Evolutionary conservation across 2,797 vertebrate species (phyloP).

Genomic region (Coluber constrictor): DNA sequence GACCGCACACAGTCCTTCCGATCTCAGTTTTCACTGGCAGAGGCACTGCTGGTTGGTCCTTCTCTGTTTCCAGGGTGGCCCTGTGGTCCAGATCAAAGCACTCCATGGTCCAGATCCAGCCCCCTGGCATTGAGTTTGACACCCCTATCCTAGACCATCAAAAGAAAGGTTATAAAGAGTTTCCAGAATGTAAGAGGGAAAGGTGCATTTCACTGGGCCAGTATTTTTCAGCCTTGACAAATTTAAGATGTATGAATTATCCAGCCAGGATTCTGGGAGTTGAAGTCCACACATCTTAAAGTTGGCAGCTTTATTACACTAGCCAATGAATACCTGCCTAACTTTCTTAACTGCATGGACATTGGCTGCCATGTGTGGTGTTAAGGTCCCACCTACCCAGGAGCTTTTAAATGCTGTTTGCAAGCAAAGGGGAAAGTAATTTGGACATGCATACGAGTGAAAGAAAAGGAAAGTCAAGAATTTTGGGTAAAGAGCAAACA

Average conservation of each 20-base stretch:
- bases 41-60: too few species aligned
- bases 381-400: neutral
- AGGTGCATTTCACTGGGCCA: neutral
- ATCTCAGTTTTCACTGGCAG: too few species aligned
- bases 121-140: too few species aligned
- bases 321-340: neutral
- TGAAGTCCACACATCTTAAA: neutral
- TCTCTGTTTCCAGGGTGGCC: too few species aligned
- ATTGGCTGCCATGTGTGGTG: neutral
- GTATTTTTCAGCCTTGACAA: neutral
- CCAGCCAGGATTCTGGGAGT: neutral
- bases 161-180: neutral
- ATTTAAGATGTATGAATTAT: neutral
- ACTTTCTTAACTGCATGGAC: accelerated
- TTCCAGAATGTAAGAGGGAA: neutral
- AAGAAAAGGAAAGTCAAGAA: neutral
- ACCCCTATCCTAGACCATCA: neutral
- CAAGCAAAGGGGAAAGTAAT: neutral
- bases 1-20: too few species aligned
- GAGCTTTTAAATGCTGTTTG: neutral
- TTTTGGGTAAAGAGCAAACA: neutral
- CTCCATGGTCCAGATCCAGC: too few species aligned
- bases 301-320: neutral
- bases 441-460: neutral
- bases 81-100: too few species aligned